Percentiles rank a stretch among this genome's conserved stretches.
These are phyloP conservation scores for Dicaeum eximium DNA, from an alignment of 2,113 vertebrate genomes.

Conservation along the genomic window DNA sequence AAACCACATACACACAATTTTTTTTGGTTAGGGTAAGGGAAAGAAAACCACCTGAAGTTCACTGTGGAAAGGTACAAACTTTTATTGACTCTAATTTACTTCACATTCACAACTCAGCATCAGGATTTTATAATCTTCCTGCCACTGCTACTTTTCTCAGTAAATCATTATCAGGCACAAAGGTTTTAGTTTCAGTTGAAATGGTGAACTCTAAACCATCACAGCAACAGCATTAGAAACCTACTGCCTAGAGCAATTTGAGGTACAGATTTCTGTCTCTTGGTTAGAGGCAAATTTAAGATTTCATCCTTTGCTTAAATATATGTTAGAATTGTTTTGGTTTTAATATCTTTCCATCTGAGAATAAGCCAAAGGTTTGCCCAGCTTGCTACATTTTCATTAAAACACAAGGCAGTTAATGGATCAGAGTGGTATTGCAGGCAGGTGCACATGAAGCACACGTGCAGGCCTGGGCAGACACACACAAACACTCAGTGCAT, in stretches of 20 bases:
- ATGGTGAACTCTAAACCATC: constrained; percentile 21
- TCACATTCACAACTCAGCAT: constrained; percentile 60
- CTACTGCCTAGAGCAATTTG: constrained; percentile 16
- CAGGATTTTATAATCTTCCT: constrained; percentile 21
- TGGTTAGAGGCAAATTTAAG: constrained; percentile 18
- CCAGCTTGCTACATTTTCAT: background rate
- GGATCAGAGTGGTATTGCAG: background rate
- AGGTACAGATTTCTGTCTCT: constrained; percentile 17
- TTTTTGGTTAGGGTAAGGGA: background rate
- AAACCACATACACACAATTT: background rate
- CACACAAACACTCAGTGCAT: background rate
- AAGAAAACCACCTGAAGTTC: background rate
- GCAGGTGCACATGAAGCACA: background rate
- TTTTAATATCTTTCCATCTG: constrained; percentile 38
- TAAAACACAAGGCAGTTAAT: background rate
- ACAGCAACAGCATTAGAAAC: constrained; percentile 33
- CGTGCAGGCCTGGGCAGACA: background rate
- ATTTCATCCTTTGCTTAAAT: constrained; percentile 33
- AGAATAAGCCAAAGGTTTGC: constrained; percentile 3
- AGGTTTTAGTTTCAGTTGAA: constrained; percentile 58
- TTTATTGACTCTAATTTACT: constrained; percentile 67
- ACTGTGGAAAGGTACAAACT: constrained; percentile 18
- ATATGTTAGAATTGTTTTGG: constrained; percentile 30
- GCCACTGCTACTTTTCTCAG: constrained; percentile 19
- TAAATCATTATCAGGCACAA: constrained; percentile 63